Evolutionary conservation across 2,113 vertebrate genomes (phyloP).

Genomic region (Hystrix brachyura): DNA sequence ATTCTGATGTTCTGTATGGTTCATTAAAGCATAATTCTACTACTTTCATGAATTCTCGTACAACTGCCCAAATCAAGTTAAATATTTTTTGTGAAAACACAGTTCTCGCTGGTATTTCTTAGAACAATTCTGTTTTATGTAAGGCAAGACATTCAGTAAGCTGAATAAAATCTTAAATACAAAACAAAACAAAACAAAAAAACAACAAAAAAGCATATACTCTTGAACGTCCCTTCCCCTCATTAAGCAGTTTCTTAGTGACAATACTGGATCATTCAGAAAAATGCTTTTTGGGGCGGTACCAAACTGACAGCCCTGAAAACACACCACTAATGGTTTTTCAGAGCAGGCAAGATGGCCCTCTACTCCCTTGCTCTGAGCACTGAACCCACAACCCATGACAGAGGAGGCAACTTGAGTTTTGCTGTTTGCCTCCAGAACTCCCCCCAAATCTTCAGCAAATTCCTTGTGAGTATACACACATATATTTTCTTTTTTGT

Average conservation of each 20-base stretch:
- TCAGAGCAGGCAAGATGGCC: too few relatives aligned
- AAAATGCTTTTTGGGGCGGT: not conserved
- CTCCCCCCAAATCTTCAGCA: not conserved
- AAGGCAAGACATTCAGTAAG: slow-evolving; percentile 30
- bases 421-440: not conserved
- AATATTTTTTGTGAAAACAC: slow-evolving; percentile 68
- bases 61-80: slow-evolving; percentile 57
- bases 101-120: slow-evolving; percentile 34
- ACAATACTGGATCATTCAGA: not conserved
- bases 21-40: slow-evolving; percentile 62
- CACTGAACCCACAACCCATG: not conserved
- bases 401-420: not conserved
- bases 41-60: slow-evolving; percentile 36
- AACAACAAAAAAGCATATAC: not conserved
- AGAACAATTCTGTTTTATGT: slow-evolving; percentile 36
- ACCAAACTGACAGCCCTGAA: not conserved
- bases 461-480: not conserved
- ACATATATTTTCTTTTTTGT: not conserved
- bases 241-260: not conserved
- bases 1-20: slow-evolving; percentile 46
- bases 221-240: not conserved
- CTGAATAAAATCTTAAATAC: slow-evolving; percentile 56
- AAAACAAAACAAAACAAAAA: not conserved
- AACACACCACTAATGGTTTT: not conserved
- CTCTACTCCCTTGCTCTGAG: not conserved